Evolutionary conservation across 2,113 vertebrate genomes (phyloP).

Genomic region (Oreamnos americanus): DNA sequence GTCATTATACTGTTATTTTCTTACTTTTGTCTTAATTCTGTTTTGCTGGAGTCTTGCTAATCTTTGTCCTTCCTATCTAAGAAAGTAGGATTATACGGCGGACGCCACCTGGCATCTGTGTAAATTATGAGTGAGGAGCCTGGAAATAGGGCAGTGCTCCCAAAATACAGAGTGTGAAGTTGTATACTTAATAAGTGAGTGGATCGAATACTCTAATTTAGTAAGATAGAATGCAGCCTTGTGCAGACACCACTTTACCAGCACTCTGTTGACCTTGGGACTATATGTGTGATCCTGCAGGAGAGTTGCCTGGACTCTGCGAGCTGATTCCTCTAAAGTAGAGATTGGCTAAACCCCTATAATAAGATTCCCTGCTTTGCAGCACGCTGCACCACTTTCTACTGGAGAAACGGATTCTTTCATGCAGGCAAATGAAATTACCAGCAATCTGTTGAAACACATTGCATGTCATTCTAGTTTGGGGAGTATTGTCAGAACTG

Average conservation of each 20-base stretch:
- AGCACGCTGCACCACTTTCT: not conserved
- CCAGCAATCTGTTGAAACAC: not conserved
- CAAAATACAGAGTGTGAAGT: constrained; percentile 8
- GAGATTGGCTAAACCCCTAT: not conserved
- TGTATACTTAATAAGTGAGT: not conserved
- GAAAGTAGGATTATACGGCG: accelerated
- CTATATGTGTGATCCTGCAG: not conserved
- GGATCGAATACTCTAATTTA: not conserved
- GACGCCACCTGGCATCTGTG: not conserved
- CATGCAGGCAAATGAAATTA: not conserved
- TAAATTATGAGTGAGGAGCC: not conserved
- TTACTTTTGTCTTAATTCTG: not conserved
- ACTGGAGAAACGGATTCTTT: not conserved
- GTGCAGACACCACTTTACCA: not conserved
- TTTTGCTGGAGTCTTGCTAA: constrained; percentile 84
- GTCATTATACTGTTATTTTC: not conserved
- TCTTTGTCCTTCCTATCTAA: not conserved
- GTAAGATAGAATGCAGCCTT: not conserved
- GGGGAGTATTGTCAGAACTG: not conserved
- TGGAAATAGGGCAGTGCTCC: not conserved
- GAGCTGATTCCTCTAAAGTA: not conserved
- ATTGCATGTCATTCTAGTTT: not conserved
- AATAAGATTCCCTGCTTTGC: not conserved
- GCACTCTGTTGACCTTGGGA: not conserved
- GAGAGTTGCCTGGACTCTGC: not conserved